Percentiles rank a stretch among this genome's conserved stretches.
Conservation (phyloP, 2,888 invertebrate species). For the Drosophila tripunctata region DNA sequence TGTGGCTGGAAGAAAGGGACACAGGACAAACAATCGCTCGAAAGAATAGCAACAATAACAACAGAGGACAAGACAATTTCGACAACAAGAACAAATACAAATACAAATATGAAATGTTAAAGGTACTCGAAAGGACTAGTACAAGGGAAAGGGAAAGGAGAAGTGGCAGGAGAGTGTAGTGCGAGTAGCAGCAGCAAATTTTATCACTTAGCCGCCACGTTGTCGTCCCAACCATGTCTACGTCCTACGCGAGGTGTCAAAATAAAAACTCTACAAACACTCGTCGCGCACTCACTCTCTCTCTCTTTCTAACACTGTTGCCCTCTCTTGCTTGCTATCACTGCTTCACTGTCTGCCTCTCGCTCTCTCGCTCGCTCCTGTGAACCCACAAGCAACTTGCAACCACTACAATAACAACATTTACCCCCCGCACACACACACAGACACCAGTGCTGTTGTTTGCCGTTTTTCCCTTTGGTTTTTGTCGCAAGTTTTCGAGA, state of each 20-base stretch:
- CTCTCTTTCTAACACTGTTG: constrained; percentile 4
- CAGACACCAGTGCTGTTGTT: constrained; percentile 56
- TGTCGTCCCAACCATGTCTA: constrained; percentile 61
- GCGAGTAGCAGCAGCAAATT: constrained; percentile 45
- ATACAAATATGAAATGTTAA: constrained; percentile 20
- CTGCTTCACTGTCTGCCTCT: constrained; percentile 2
- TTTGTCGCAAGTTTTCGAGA: constrained; percentile 74
- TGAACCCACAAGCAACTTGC: constrained; percentile 39
- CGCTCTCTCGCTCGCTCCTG: constrained; percentile 42
- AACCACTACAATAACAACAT: constrained; percentile 69
- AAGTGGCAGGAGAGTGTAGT: constrained; percentile 16
- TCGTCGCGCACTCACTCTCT: constrained; percentile 23
- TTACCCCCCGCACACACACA: constrained; percentile 37
- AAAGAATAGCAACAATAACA: constrained; percentile 31
- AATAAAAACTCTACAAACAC: constrained; percentile 66
- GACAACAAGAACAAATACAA: constrained; percentile 39
- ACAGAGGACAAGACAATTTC: constrained; percentile 43
- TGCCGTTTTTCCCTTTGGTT: constrained; percentile 60
- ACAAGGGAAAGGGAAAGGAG: background rate
- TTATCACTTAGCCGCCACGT: constrained; percentile 77
- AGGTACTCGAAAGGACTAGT: background rate
- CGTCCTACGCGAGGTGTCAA: constrained; percentile 57
- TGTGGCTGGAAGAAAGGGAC: constrained; percentile 33
- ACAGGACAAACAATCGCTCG: constrained; percentile 45
- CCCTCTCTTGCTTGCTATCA: background rate